Evolutionary conservation across 2,888 invertebrate genomes (phyloP), one percentile per base, ranked within the genome.

Genomic region (Oligia strigilis): DNA sequence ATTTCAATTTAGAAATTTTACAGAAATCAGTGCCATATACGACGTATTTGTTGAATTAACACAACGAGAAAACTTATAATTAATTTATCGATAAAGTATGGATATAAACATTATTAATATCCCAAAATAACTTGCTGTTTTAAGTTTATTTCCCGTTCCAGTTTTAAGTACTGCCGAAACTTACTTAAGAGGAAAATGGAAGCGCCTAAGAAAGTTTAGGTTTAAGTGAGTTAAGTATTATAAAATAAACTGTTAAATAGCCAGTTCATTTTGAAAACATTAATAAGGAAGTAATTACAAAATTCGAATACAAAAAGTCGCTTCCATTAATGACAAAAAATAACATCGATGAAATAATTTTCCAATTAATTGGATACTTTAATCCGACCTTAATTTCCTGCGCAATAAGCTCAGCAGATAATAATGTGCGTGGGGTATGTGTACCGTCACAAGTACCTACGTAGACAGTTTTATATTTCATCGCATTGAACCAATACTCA

Each of bases 361-460:
- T 65, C 66, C 66, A 60, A 75, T 84, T 74, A 78, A 84, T 84
- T 75, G 78, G 67, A 74, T 84, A 82, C 70, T 81, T 74, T 76
- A 65, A 81, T 78, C 69, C 58, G 64, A 52, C 66, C 75, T 75
- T 75, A 78, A 82, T 82, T 76, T 71, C 58, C 67, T 40, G 29
- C n/a, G 60, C n/a, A 19, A 65, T 66, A 78, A 74, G 52, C 71
- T 84, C 66, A 64, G 71, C 73, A 64, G 52, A 66, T 77, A 75
- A 70, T 77, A 60, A 66, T 62, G 19, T 49, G 58, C 43, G 49
- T 52, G 23, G 19, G 14, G 13, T 17, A 40, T 23, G 36, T 62
- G 40, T 78, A 64, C 13, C 17, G 36, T 36, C n/a, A 72, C 49
- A 19, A 13, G 0, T 19, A 29, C 19, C 19, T 70, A 49, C 70